Percentiles rank a stretch among this genome's conserved stretches.
Conservation (phyloP, 2,888 invertebrate species). For the Acanthosepion esculentum region DNA sequence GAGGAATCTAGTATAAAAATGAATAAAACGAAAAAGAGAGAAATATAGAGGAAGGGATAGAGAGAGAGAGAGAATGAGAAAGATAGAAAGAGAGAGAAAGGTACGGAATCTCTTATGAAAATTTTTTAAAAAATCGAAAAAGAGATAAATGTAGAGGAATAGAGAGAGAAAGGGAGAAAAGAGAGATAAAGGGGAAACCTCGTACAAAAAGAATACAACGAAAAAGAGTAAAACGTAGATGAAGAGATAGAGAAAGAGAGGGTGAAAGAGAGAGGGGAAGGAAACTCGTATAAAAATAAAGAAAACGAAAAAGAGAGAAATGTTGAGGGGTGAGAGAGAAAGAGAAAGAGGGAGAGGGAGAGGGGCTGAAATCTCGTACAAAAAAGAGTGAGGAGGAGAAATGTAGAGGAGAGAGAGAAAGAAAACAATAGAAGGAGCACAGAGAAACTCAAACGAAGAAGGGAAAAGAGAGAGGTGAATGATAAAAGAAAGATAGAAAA, state of each 20-base stretch:
- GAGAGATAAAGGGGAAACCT: not conserved
- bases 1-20: too few species aligned
- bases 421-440: too few species aligned
- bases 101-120: not conserved
- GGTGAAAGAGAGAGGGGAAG: not conserved
- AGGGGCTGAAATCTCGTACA: too few species aligned
- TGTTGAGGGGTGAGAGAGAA: too few species aligned
- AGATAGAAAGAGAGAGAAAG: not conserved
- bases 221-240: not conserved
- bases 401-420: too few species aligned
- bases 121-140: not conserved
- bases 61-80: not conserved
- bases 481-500: too few species aligned
- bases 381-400: too few species aligned
- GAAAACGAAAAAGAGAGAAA: too few species aligned
- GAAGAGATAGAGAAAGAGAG: not conserved
- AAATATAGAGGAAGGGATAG: not conserved
- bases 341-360: too few species aligned
- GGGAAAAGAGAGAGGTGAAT: too few species aligned
- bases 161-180: not conserved
- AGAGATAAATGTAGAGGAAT: not conserved
- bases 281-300: too few species aligned
- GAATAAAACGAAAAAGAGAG: not conserved
- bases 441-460: too few species aligned
- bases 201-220: not conserved